Base-by-base conservation (phyloP, 2,888 invertebrate species). In the Thereva unica region DNA sequence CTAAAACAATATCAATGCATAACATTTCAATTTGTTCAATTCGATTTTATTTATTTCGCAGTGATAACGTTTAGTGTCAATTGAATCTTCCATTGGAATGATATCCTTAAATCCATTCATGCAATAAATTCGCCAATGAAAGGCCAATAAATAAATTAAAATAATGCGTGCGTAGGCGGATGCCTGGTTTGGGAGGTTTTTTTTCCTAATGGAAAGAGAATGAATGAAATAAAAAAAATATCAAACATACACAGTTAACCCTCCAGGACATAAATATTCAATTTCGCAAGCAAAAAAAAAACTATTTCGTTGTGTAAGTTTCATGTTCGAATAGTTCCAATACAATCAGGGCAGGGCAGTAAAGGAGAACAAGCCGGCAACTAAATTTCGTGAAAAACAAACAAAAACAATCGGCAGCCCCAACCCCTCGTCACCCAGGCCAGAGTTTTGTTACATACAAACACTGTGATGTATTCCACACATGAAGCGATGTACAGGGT, bases 121-220 rank as follows among this genome's bases (percentile, higher is more conserved):
- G 74, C 74, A 73, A 77, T 77, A 77, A 77, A 76, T 76, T 76
- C 74, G 74, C 76, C 78, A 78, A 78, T 78, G 76, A 78, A 78
- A 78, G 71, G 73, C 73, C 76, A 77, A 77, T 75, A 78, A 79
- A 79, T 79, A 79, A 78, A 79, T 78, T 78, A 77, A 78, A 78
- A 77, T 76, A 78, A 79, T 78, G 76, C 73, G 72, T 71, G 71
- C 68, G 73, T 70, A 72, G 71, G 71, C 70, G 70, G 68, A 65
- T 68, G 68, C 69, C 66, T 68, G 67, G 67, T 63, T 67, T 67
- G 69, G 67, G 65, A 41, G 10, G 38, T 42, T 23, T 37, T 12
- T 40, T 9, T 7, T 37, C 10, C 10, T 38, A 42, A 56, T 44
- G 44, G n/a, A 42, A 5, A 5, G n/a, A 55, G 5, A 8, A 38